phyloP scores from a whole-genome alignment of 2,113 vertebrate genomes.

The Opisthocomus hoazin region DNA sequence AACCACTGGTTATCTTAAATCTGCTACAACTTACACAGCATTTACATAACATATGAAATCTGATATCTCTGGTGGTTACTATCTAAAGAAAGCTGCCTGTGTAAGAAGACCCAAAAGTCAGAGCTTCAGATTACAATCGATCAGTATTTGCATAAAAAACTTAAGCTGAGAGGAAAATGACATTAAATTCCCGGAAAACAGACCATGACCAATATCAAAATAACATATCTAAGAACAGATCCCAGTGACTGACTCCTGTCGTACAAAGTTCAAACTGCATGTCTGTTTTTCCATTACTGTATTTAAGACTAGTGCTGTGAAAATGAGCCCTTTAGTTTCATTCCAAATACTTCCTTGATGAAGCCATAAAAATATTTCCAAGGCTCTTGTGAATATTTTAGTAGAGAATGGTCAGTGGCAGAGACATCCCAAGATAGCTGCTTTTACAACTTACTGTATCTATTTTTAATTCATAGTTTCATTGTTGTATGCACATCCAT shows the following conservation, averaged over 20 bases:
- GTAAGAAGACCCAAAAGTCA: not conserved
- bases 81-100: not conserved
- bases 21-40: accelerated
- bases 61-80: not conserved
- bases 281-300: not conserved
- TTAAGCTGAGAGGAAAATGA: not conserved
- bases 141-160: not conserved
- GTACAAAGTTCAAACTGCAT: not conserved
- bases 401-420: not conserved
- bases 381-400: not conserved
- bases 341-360: not conserved
- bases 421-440: not conserved
- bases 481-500: not conserved
- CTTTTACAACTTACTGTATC: not conserved
- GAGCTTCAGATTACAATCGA: not conserved
- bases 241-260: not conserved
- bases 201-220: not conserved
- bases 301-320: not conserved
- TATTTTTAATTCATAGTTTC: not conserved
- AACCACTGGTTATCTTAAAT: not conserved
- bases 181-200: not conserved
- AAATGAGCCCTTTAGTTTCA: not conserved
- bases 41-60: not conserved
- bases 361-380: not conserved
- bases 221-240: not conserved